phyloP scores from a whole-genome alignment of 2,888 invertebrate species.

The Drosophila pseudotakahashii region DNA sequence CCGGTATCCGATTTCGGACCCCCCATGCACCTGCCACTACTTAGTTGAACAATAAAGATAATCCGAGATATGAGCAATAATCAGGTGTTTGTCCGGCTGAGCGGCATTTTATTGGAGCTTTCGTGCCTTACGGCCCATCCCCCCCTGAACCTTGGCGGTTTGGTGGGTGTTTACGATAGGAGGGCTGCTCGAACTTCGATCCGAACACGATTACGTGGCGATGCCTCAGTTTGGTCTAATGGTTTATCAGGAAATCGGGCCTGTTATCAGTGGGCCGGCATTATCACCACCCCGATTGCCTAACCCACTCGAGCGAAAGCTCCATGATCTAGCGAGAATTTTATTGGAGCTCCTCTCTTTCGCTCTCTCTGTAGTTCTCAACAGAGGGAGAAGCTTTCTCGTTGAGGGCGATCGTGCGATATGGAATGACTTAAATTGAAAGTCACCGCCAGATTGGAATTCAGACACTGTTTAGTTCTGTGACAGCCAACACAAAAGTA shows the following conservation, averaged over 20 bases:
- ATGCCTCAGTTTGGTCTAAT: constrained; percentile 2
- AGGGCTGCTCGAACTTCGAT: constrained; percentile 38
- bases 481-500: constrained; percentile 65
- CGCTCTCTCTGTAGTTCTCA: neutral
- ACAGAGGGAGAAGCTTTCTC: constrained; percentile 50
- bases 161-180: constrained; percentile 1
- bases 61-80: constrained; percentile 21
- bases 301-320: constrained; percentile 38
- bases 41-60: constrained; percentile 34
- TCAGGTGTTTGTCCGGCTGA: constrained; percentile 17
- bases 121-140: constrained; percentile 9
- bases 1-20: constrained; percentile 1
- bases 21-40: constrained; percentile 18
- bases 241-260: constrained; percentile 20
- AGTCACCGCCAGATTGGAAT: constrained; percentile 59
- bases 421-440: constrained; percentile 75
- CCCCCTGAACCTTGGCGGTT: constrained; percentile 4
- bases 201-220: constrained; percentile 35
- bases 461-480: constrained; percentile 77
- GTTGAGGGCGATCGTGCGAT: constrained; percentile 52
- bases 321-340: constrained; percentile 31
- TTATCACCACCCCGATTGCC: constrained; percentile 29
- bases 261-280: constrained; percentile 41
- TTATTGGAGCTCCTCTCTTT: constrained; percentile 14
- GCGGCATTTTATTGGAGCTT: constrained; percentile 41